A percentile compares a stretch with the other conserved stretches of the same genome.
These are phyloP conservation scores for Dasyornis broadbenti DNA, from an alignment of 2,113 vertebrate species.

Conservation along the genomic window DNA sequence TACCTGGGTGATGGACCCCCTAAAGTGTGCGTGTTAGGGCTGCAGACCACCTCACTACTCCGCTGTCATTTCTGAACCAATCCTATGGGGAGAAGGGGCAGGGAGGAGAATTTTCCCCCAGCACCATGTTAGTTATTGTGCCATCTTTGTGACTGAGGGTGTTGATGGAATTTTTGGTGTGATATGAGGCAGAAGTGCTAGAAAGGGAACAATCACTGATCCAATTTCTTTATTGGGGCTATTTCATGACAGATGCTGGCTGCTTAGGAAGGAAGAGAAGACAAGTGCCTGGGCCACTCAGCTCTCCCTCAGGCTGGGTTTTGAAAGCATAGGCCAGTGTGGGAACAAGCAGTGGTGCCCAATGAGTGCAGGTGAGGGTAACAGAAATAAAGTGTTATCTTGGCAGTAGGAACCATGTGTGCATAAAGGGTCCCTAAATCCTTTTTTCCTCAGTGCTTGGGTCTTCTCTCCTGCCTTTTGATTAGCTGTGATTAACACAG, in stretches of 20 bases:
- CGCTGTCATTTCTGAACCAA: not conserved
- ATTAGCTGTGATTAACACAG: not conserved
- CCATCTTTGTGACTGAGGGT: not conserved
- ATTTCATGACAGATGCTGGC: rapidly evolving
- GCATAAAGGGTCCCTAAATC: not conserved
- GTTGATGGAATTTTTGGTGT: not conserved
- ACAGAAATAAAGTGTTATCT: not conserved
- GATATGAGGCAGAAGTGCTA: rapidly evolving
- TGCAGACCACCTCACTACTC: not conserved
- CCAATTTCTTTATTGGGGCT: not conserved
- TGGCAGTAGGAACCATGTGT: not conserved
- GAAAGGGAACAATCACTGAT: not conserved
- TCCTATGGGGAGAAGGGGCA: not conserved
- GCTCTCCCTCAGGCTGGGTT: not conserved
- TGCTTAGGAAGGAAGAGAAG: not conserved
- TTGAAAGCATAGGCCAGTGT: not conserved
- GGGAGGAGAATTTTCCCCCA: not conserved
- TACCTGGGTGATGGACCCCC: not conserved
- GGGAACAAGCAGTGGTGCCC: not conserved
- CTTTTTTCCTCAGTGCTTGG: not conserved
- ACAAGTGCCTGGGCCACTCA: not conserved
- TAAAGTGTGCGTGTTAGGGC: not conserved
- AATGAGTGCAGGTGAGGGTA: not conserved
- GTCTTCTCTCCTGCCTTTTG: not conserved
- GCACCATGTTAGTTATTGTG: not conserved